Percentiles rank a stretch among this genome's conserved stretches.
Conservation (phyloP, 2,888 invertebrate species). For the Cataglyphis cursor region DNA sequence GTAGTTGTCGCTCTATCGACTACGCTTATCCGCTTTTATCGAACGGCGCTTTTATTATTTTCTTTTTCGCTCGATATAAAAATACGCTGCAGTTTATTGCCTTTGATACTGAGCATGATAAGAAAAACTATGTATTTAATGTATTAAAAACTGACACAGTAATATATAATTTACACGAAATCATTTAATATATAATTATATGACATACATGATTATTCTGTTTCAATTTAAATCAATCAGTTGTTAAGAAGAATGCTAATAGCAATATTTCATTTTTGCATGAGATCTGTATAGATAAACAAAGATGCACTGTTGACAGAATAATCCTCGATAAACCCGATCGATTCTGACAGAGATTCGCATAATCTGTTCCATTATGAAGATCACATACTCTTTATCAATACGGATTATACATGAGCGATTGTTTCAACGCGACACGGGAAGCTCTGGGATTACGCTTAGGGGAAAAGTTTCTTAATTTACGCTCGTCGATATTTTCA, state of each 20-base stretch:
- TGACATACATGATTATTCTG: background rate
- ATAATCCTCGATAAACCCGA: background rate
- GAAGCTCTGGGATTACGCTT: constrained; percentile 30
- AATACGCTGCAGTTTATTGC: constrained; percentile 24
- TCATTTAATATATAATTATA: background rate
- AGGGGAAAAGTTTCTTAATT: constrained; percentile 54
- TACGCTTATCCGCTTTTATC: background rate
- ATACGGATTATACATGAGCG: constrained; percentile 33
- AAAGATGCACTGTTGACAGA: background rate
- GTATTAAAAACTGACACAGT: background rate
- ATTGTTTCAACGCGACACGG: constrained; percentile 48
- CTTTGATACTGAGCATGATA: background rate
- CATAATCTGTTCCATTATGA: constrained; percentile 11
- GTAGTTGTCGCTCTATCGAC: background rate
- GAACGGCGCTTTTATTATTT: constrained; percentile 8
- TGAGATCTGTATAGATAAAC: constrained; percentile 2
- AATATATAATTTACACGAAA: background rate
- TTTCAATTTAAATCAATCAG: background rate
- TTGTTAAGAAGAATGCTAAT: background rate
- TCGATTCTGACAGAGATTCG: background rate
- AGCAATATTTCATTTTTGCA: background rate
- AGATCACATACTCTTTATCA: constrained; percentile 1
- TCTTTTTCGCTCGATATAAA: constrained; percentile 1
- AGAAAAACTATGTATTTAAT: background rate
- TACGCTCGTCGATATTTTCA: constrained; percentile 53